Base-by-base conservation (phyloP, 2,888 invertebrate species). In the Drepana falcataria region DNA sequence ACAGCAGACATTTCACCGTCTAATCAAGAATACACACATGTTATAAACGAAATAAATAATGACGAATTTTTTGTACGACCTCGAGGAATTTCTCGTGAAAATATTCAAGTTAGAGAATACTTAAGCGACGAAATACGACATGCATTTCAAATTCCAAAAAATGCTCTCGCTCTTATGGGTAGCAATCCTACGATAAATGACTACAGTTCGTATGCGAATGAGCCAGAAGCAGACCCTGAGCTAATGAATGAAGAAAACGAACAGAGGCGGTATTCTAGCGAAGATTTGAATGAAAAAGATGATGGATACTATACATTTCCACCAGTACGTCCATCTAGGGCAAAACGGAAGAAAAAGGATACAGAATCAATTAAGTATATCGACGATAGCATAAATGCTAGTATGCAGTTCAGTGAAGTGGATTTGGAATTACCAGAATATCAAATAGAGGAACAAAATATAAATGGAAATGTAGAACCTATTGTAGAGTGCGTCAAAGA, bases 31-130 rank as follows among this genome's bases (percentile, higher is more conserved):
- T 86, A 84, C 77, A 87, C 84, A 69, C 89, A 82, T 79, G 94
- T 96, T 2, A 93, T 97, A 71, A 96, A 96, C 85, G 96, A 96
- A 88, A 95, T 96, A 64, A 95, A 96, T 76, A 95, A 96, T 48
- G 96, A 97, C 81, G 96, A 97, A 87, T 97, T 96, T 89, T 96
- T 96, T 79, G 91, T 96, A 59, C 93, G 96, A 65, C 95, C 95
- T 81, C 94, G 95, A 77, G 96, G 96, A 59, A 94, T 96, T 73
- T 96, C 96, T 62, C 94, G 94, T 73, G 96, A 96, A 82, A 95
- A 96, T 85, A 95, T 96, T 75, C 94, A 95, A 81, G 92, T 96
- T 57, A 94, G 95, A 58, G 93, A 94, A 79, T 96, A 95, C 73
- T 92, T 96, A 55, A 95, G 94, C 71, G 93, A 94, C 53, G 96